phyloP scores from a whole-genome alignment of 2,113 vertebrate species.

The Ginglymostoma cirratum region DNA sequence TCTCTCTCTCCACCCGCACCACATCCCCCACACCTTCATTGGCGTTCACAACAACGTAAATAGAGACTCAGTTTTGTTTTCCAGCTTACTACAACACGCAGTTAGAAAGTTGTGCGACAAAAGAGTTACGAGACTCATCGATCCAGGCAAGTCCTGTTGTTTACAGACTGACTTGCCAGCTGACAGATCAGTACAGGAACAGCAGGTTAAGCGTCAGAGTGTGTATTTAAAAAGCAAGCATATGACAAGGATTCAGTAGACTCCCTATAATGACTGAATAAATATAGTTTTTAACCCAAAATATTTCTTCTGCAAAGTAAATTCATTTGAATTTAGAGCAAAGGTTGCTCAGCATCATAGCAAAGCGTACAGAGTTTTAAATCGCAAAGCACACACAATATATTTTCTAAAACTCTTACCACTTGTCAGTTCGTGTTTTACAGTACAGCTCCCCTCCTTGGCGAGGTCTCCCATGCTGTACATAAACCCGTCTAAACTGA shows the following conservation, averaged over 20 bases:
- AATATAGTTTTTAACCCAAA: neutral
- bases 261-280: neutral
- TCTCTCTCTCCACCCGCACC: too few species aligned
- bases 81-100: neutral
- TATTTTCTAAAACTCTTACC: neutral
- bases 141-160: neutral
- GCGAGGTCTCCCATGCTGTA: neutral
- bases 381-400: neutral
- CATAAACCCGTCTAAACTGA: too few species aligned
- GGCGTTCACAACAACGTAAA: neutral
- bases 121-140: neutral
- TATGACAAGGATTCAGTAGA: neutral
- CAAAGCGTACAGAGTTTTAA: neutral
- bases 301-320: neutral
- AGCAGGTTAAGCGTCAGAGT: neutral
- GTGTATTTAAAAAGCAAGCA: neutral
- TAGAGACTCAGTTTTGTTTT: neutral
- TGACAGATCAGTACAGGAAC: conserved; percentile 15
- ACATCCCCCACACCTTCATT: neutral
- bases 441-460: neutral
- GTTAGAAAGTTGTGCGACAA: neutral
- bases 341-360: neutral
- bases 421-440: conserved; percentile 10
- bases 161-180: neutral
- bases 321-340: neutral